Evolutionary conservation across 2,113 vertebrate genomes (phyloP).

Genomic region (Erythrolamprus reginae): DNA sequence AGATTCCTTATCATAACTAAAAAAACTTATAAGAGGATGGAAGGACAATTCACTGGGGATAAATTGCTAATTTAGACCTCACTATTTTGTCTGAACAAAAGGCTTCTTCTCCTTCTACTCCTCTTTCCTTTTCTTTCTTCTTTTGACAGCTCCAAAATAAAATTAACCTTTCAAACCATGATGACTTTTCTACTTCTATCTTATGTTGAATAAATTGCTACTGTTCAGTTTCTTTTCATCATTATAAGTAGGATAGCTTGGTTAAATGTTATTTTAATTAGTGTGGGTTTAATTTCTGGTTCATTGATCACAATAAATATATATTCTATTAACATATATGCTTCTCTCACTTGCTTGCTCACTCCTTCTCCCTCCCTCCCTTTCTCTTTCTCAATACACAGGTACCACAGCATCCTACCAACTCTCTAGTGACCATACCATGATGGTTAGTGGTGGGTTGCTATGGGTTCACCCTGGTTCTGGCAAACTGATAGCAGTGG

Average conservation of each 20-base stretch:
- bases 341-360: not conserved
- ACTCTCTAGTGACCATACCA: not conserved
- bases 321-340: not conserved
- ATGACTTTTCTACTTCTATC: not conserved
- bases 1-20: not conserved
- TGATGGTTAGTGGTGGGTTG: not conserved
- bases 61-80: not conserved
- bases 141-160: not conserved
- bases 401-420: not conserved
- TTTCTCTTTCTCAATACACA: not conserved
- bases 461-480: too few relatives aligned
- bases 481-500: too few relatives aligned
- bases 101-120: too few relatives aligned
- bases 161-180: slow-evolving; percentile 1
- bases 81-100: not conserved
- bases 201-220: not conserved
- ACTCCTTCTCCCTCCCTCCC: too few relatives aligned
- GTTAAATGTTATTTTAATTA: slow-evolving; percentile 11
- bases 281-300: not conserved
- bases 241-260: not conserved
- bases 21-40: not conserved
- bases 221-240: not conserved
- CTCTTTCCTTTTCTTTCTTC: slow-evolving; percentile 22
- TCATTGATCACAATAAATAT: not conserved
- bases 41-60: not conserved